Evolutionary conservation across 2,113 vertebrate genomes (phyloP).

Genomic region (Pollimyrus isidori): DNA sequence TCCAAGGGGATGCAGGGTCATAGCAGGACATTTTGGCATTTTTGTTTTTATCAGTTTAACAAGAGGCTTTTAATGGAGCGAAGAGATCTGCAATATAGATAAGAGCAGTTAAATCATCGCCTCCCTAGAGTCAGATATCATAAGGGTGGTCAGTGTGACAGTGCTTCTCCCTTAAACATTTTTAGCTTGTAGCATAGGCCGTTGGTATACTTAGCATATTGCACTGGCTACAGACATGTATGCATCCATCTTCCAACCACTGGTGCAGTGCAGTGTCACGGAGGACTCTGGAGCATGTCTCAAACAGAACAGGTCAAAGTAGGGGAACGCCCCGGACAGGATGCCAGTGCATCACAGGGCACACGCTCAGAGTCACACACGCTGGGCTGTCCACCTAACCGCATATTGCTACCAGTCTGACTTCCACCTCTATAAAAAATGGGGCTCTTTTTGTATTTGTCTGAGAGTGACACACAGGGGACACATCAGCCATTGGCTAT

Average conservation of each 20-base stretch:
- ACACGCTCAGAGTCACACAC: neutral
- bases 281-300: neutral
- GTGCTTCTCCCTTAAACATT: neutral
- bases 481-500: neutral
- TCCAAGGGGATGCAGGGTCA: neutral
- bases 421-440: neutral
- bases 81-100: neutral
- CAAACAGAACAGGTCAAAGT: neutral
- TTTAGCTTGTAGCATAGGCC: neutral
- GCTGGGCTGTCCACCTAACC: neutral
- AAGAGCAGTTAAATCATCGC: neutral
- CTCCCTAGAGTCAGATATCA: neutral
- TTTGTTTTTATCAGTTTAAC: neutral
- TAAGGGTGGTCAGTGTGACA: neutral
- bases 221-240: neutral
- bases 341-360: neutral
- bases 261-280: neutral
- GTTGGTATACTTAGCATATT: neutral
- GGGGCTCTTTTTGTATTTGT: neutral
- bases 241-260: neutral
- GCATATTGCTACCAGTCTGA: neutral
- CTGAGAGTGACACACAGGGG: neutral
- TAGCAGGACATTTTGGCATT: neutral
- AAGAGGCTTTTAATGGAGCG: neutral
- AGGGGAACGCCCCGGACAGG: neutral